Evolutionary conservation across 92 coral and sea anemone genomes (phyloP), one percentile per base, ranked within the genome.

Genomic region (Porites divaricata): DNA sequence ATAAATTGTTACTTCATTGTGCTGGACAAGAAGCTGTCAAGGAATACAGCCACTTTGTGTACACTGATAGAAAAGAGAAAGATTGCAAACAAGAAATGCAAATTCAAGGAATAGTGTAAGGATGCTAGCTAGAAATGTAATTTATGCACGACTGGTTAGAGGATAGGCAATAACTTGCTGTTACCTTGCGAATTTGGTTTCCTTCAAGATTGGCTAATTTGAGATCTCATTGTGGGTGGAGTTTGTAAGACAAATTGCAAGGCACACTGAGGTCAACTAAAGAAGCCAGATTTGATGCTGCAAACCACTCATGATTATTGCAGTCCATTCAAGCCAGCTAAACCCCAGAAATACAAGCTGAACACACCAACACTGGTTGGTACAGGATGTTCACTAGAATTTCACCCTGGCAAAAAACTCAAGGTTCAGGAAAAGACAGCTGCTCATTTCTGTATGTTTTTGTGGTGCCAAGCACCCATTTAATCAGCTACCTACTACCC

Each of bases 191-290:
- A 89, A 41, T 89, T 87, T 84, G 91, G 91, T 6, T 5, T 6
- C 45, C 45, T 35, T 35, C 45, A 35, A 68, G 57, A 74, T 6
- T 86, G 84, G 22, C 83, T 73, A 20, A 50, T 73, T 63, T 72
- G 95, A 49, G 93, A 89, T 86, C 68, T 88, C 1, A 87, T 92
- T 52, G 95, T 89, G 6, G 91, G 93, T 22, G 91, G 93, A 9
- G 92, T 88, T 20, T 71, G 12, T n/a, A 78, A 10, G 88, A 70
- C 51, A 73, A 85, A 15, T 66, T 88, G 63, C 57, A 90, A 80
- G 92, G 90, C 8, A 92, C 88, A 64, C 19, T 88, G 78, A n/a
- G n/a, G n/a, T n/a, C n/a, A n/a, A n/a, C 76, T 88, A 13, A 88
- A 91, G 78, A 88, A 88, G 64, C 92, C 92, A 8, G 92, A 91